These are phyloP conservation scores for Hydropotes inermis DNA, from an alignment of 2,113 vertebrate species.

Conservation along the genomic window DNA sequence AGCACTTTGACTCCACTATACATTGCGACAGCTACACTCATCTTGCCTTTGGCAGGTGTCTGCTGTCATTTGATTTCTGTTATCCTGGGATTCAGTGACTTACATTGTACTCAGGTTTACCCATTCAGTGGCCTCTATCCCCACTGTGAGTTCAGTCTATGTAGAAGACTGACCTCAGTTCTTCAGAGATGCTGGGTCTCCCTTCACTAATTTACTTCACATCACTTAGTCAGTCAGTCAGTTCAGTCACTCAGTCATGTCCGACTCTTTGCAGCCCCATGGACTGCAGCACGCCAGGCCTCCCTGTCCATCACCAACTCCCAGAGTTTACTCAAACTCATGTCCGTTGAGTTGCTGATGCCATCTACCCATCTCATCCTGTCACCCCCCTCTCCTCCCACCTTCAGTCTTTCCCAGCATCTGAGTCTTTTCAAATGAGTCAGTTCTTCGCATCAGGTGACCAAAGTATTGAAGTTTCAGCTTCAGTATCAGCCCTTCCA, in stretches of 20 bases:
- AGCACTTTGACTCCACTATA: too few relatives aligned
- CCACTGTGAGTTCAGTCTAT: not conserved
- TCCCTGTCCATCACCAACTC: not conserved
- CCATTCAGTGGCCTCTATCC: not conserved
- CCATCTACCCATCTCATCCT: not conserved
- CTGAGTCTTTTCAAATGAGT: not conserved
- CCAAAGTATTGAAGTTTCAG: not conserved
- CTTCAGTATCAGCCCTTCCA: not conserved
- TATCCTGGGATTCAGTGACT: not conserved
- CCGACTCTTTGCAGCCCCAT: not conserved
- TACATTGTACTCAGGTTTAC: not conserved
- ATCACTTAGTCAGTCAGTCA: not conserved
- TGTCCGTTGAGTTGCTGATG: not conserved
- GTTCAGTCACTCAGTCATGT: not conserved
- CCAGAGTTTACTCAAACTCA: not conserved
- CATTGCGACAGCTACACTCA: not conserved
- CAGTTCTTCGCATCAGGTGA: not conserved
- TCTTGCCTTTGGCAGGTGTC: not conserved
- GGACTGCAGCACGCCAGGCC: not conserved
- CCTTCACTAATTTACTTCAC: not conserved
- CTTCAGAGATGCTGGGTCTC: not conserved
- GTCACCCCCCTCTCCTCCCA: rapidly evolving
- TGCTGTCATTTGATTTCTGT: not conserved
- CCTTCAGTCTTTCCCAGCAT: not conserved
- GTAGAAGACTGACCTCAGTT: not conserved